These are phyloP conservation scores for Rhynchophorus ferrugineus DNA, from an alignment of 1,140 invertebrate species.

Conservation along the genomic window DNA sequence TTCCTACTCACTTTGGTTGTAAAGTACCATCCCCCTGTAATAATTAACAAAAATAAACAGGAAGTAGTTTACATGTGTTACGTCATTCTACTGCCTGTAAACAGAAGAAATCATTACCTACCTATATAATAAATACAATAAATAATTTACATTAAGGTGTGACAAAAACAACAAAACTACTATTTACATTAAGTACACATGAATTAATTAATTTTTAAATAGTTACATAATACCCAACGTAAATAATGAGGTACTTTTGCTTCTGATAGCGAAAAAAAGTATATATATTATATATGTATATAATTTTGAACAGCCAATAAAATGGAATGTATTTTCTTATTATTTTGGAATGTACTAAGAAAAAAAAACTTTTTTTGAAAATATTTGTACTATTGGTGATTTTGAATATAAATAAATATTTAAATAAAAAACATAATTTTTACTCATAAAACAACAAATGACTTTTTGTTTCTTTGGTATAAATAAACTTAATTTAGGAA, in stretches of 20 bases:
- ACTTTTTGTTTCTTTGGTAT: too few species aligned
- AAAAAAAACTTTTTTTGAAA: background rate
- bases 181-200: constrained; percentile 15
- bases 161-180: constrained; percentile 11
- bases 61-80: background rate
- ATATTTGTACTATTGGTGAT: background rate
- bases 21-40: too few species aligned
- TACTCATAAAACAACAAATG: background rate
- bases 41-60: background rate
- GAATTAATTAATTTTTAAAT: constrained; percentile 2
- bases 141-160: constrained; percentile 15
- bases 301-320: background rate
- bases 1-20: too few species aligned
- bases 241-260: constrained; percentile 11
- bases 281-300: constrained; percentile 25
- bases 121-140: constrained; percentile 14
- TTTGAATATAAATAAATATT: background rate
- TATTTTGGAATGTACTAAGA: background rate
- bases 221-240: constrained; percentile 3
- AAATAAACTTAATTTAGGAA: too few species aligned
- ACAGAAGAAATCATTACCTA: background rate
- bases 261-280: constrained; percentile 17
- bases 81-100: background rate
- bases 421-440: background rate
- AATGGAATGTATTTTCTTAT: background rate